Evolutionary conservation across 1,140 invertebrate genomes (phyloP).

Genomic region (Colletes gigas): DNA sequence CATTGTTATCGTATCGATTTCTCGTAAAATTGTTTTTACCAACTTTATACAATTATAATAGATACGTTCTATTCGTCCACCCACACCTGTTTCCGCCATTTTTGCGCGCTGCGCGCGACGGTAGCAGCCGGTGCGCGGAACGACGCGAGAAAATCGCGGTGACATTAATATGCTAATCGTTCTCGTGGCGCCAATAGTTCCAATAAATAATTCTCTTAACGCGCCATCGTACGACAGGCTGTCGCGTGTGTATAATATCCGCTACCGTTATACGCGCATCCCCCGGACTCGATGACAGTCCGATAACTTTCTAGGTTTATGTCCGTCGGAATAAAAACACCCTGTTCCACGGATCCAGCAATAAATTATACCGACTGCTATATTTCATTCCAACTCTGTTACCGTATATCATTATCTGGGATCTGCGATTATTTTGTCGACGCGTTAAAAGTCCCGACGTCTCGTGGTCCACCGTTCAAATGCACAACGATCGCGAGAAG

Average conservation of each 20-base stretch:
- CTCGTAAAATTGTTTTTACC: too few species aligned
- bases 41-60: too few species aligned
- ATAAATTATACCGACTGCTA: conserved; percentile 20
- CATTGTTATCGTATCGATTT: too few species aligned
- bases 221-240: conserved; percentile 41
- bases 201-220: conserved; percentile 69
- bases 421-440: conserved; percentile 28
- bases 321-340: not conserved
- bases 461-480: not conserved
- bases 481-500: not conserved
- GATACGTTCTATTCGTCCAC: too few species aligned
- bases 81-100: too few species aligned
- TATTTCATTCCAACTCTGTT: conserved; percentile 16
- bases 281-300: not conserved
- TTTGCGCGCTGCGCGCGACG: not conserved
- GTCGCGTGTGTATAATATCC: not conserved
- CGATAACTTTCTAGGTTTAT: conserved; percentile 20
- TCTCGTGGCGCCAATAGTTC: conserved; percentile 54
- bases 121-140: not conserved
- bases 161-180: conserved; percentile 68
- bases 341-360: not conserved
- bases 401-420: conserved; percentile 35
- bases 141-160: conserved; percentile 17
- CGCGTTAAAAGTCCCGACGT: not conserved
- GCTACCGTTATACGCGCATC: conserved; percentile 44